Evolutionary conservation across 2,797 vertebrate genomes (phyloP), one percentile per base, ranked within the genome.

Genomic region (Meriones psammophilus): DNA sequence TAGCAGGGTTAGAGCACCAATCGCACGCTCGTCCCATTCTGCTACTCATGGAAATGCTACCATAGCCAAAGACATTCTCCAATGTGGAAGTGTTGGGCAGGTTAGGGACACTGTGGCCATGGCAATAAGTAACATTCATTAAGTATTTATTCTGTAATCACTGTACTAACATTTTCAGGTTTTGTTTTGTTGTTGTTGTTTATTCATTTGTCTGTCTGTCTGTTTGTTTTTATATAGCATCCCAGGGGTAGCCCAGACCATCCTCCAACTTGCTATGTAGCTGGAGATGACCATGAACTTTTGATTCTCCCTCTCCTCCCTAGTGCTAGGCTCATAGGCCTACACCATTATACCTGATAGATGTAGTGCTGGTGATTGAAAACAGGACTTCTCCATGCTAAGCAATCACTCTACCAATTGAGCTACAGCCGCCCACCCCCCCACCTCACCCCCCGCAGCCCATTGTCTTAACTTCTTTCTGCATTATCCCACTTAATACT

Each of bases 401-500:
- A 56, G 20, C 10, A 80, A 36, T 17, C 20, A 5, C 33, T 58
- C 78, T n/a, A 39, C 22, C n/a, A 28, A 39, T 22, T 62, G 56
- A 88, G 5, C 36, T 76, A 33, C 36, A 50, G 4, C 50, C 50
- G 1, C 50, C 50, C 39, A 39, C 39, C 39, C 39, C 2, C 39
- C n/a, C n/a, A 5, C 42, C 42, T 0, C 42, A 3, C 4, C 46
- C 60, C 8, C 36, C 8, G 4, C n/a, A 39, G 2, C 2, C n/a
- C 28, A 22, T 28, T 80, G 1, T 50, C 78, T 94, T 88, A 33
- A 60, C 10, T 73, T 95, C 18, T 96, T 89, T 91, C 73, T 1
- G 28, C 3, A 77, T 66, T 69, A 71, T 66, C 12, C 22, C 54
- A 62, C 42, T 86, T 83, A 74, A 90, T 92, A 50, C 20, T 90